phyloP scores from a whole-genome alignment of 2,888 invertebrate genomes.

The Pseudococcus longispinus region DNA sequence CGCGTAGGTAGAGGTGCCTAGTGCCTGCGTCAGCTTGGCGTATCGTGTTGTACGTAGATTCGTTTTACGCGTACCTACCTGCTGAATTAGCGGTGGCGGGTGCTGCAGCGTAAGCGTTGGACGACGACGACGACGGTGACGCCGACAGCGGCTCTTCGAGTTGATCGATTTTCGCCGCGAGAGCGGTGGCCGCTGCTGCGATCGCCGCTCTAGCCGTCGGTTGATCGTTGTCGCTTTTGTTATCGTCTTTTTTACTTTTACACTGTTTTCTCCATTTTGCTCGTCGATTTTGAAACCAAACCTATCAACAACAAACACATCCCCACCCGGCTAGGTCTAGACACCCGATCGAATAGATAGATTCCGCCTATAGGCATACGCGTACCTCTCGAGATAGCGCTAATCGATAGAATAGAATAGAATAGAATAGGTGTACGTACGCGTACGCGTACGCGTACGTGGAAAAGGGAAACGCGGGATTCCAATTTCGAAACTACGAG shows the following conservation, averaged over 20 bases:
- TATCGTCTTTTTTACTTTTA: conserved; percentile 75
- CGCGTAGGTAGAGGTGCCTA: not conserved
- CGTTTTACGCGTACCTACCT: not conserved
- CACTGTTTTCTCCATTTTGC: conserved; percentile 97
- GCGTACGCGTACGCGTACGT: too few relatives aligned
- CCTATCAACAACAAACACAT: conserved; percentile 69
- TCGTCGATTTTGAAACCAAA: conserved; percentile 98
- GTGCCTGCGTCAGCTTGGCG: not conserved
- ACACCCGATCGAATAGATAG: too few relatives aligned
- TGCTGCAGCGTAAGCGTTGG: conserved; percentile 52
- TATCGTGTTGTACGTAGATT: too few relatives aligned
- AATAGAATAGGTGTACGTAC: too few relatives aligned
- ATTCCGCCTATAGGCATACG: too few relatives aligned
- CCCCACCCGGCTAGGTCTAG: too few relatives aligned
- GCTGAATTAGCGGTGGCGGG: conserved; percentile 55
- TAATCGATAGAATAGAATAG: too few relatives aligned
- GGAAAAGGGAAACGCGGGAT: too few relatives aligned
- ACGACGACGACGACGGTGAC: conserved; percentile 54
- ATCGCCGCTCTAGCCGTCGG: not conserved
- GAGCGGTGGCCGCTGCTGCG: not conserved
- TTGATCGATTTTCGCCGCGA: not conserved
- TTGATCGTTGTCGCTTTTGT: conserved; percentile 73
- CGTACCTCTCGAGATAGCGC: too few relatives aligned
- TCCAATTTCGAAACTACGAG: too few relatives aligned
- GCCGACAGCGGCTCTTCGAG: conserved; percentile 32